Evolutionary conservation across 2,888 invertebrate genomes (phyloP).

Genomic region (Lasioglossum oenotherae): DNA sequence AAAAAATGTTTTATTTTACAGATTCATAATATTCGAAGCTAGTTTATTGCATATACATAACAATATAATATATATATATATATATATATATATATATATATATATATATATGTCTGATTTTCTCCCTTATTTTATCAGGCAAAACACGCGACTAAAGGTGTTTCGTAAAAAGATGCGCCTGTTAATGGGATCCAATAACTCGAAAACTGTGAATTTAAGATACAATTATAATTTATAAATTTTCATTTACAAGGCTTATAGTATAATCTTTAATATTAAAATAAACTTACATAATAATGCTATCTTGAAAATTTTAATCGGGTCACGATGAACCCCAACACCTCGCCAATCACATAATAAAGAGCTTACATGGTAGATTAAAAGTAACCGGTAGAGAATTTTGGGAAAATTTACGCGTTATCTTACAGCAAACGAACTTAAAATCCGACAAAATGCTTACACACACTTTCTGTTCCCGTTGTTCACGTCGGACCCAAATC

Average conservation of each 20-base stretch:
- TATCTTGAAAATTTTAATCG: conserved; percentile 75
- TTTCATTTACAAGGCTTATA: conserved; percentile 83
- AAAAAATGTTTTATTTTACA: conserved; percentile 63
- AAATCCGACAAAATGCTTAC: conserved; percentile 62
- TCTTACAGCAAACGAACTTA: conserved; percentile 63
- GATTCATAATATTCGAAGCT: conserved; percentile 42
- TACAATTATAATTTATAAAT: conserved; percentile 83
- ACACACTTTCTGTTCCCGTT: conserved; percentile 26
- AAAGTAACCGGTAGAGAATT: conserved; percentile 59
- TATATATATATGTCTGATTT: conserved; percentile 43
- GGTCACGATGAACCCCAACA: conserved; percentile 66
- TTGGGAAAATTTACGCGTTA: conserved; percentile 50
- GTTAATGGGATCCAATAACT: conserved; percentile 56
- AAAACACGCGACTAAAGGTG: conserved; percentile 27
- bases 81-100: background rate
- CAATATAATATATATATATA: conserved; percentile 33
- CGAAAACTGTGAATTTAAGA: conserved; percentile 73
- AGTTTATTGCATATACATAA: conserved; percentile 55
- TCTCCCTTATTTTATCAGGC: conserved; percentile 26
- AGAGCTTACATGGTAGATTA: conserved; percentile 56
- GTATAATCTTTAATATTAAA: conserved; percentile 81
- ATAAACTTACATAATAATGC: conserved; percentile 81
- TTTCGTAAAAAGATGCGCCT: conserved; percentile 30
- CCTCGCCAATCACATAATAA: conserved; percentile 66
- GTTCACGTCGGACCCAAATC: conserved; percentile 50